A percentile compares a stretch with the other conserved stretches of the same genome.
Evolutionary conservation across 2,888 invertebrate genomes (phyloP).

Genomic region (Sthenelais limicola): DNA sequence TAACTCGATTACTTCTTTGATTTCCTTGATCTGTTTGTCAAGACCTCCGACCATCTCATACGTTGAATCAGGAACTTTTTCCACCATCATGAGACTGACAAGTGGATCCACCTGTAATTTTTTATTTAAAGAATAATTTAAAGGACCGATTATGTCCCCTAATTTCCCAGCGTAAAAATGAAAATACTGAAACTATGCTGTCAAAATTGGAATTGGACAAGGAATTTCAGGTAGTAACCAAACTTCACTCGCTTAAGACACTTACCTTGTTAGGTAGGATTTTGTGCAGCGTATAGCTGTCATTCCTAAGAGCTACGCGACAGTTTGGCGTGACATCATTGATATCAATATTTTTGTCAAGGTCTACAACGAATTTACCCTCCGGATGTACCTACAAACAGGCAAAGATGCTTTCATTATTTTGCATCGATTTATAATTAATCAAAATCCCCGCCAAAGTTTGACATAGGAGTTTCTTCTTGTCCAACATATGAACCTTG

Average conservation of each 20-base stretch:
- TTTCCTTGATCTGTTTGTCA: constrained; percentile 99
- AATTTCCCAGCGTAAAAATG: too few species aligned
- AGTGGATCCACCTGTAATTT: constrained; percentile 97
- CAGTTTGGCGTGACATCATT: constrained; percentile 98
- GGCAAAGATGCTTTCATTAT: background rate
- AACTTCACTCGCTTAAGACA: background rate
- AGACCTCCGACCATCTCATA: constrained; percentile 99
- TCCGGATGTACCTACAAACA: constrained; percentile 90
- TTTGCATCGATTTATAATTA: background rate
- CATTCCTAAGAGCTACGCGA: constrained; percentile 96
- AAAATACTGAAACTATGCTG: too few species aligned
- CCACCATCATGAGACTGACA: constrained; percentile 99
- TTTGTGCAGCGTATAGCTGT: constrained; percentile 98
- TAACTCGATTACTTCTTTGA: constrained; percentile 99
- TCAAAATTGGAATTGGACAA: too few species aligned
- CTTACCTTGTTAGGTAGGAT: constrained; percentile 94
- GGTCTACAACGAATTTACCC: constrained; percentile 99
- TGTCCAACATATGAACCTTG: too few species aligned
- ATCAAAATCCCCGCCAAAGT: background rate
- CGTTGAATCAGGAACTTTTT: constrained; percentile 99
- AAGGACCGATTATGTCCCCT: too few species aligned
- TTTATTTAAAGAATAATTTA: too few species aligned
- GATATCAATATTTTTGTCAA: constrained; percentile 99
- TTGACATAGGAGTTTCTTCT: background rate
- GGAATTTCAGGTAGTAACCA: background rate